Evolutionary conservation across 1,140 invertebrate genomes (phyloP).

Genomic region (Drosophila sproati): DNA sequence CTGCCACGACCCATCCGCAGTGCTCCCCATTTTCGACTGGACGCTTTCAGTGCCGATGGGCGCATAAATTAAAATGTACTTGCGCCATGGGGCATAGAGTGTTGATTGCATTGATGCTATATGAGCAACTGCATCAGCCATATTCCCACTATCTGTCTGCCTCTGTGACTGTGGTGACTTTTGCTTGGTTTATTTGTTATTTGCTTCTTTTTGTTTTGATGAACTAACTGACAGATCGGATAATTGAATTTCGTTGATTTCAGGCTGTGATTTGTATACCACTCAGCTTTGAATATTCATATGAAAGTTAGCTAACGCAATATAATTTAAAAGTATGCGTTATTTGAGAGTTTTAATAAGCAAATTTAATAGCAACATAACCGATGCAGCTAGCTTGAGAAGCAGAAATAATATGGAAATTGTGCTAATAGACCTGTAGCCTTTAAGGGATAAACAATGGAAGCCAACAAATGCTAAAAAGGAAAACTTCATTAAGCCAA

Average conservation of each 20-base stretch:
- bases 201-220: conserved; percentile 9
- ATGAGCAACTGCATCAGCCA: conserved; percentile 40
- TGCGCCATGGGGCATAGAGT: conserved; percentile 28
- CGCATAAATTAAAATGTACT: conserved; percentile 72
- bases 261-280: not conserved
- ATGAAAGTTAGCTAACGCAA: too few species aligned
- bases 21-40: not conserved
- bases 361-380: too few species aligned
- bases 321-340: too few species aligned
- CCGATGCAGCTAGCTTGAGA: too few species aligned
- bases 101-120: conserved; percentile 53
- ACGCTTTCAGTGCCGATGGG: conserved; percentile 9
- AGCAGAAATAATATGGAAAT: too few species aligned
- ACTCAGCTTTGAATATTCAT: too few species aligned
- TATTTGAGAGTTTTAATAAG: too few species aligned
- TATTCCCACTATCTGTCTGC: not conserved
- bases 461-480: too few species aligned
- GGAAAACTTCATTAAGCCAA: not conserved
- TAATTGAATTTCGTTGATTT: conserved; percentile 4
- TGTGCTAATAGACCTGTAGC: too few species aligned
- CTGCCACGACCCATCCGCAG: not conserved
- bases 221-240: conserved; percentile 23
- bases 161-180: not conserved
- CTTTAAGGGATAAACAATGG: too few species aligned
- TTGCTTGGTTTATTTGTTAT: not conserved